Percentiles rank a stretch among this genome's conserved stretches.
phyloP scores from a whole-genome alignment of 2,888 invertebrate species.

The Amitus sp. region DNA sequence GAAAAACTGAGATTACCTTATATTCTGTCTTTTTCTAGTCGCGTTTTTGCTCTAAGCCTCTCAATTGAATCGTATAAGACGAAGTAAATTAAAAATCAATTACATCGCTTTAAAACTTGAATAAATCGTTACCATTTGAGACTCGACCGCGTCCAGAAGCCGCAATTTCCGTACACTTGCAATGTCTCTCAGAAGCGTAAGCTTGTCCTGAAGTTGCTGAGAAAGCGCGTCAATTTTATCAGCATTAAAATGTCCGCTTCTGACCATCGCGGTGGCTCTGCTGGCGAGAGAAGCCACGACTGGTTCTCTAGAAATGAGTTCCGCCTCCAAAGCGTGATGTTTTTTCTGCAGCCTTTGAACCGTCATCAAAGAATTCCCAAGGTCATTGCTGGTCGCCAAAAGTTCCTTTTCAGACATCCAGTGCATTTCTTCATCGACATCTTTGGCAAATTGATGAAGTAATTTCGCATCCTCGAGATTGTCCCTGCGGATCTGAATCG shows the following conservation, averaged over 20 bases:
- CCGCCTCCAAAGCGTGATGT: constrained; percentile 90
- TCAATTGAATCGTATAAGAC: no score
- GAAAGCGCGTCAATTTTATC: constrained; percentile 77
- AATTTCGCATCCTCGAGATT: constrained; percentile 90
- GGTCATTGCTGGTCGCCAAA: constrained; percentile 76
- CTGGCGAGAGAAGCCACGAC: constrained; percentile 78
- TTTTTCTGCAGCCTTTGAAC: constrained; percentile 94
- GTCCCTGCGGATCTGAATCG: constrained; percentile 89
- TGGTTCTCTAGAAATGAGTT: constrained; percentile 87
- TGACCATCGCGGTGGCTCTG: constrained; percentile 81
- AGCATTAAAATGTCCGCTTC: constrained; percentile 87
- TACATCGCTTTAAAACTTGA: no score
- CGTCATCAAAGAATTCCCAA: constrained; percentile 75
- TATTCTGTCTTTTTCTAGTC: no score
- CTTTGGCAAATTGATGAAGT: constrained; percentile 89
- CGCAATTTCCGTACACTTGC: constrained; percentile 78
- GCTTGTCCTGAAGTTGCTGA: constrained; percentile 75
- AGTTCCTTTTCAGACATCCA: constrained; percentile 88
- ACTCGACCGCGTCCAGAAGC: constrained; percentile 83
- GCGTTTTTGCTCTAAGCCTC: no score
- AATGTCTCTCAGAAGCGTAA: constrained; percentile 77
- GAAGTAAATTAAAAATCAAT: background rate
- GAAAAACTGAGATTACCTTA: no score
- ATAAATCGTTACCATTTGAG: constrained; percentile 82
- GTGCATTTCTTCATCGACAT: constrained; percentile 91